Base-by-base conservation (phyloP, 2,888 invertebrate genomes). In the Cryptocephalus primarius region DNA sequence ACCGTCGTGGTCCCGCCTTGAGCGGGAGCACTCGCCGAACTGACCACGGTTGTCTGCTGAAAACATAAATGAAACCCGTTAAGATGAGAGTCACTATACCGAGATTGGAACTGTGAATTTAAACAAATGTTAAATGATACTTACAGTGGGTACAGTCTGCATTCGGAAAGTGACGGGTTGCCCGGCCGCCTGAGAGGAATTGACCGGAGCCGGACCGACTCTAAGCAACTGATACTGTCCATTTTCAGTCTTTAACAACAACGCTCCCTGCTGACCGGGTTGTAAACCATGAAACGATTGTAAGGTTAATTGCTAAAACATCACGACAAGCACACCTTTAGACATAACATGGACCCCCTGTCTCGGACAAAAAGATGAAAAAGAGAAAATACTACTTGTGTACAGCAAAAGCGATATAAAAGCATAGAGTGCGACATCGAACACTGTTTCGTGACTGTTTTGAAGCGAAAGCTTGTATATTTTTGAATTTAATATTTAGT, bases 201-300 rank as follows among this genome's bases (percentile, higher is more conserved):
- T 72, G 40, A 68, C 55, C 48, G 88, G 81, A 54, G 88, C 83
- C 58, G 88, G 87, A 56, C 88, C 88, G 62, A 91, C 88, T 70
- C 92, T 82, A 67, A 95, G 76, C 70, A 95, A 77, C 73, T 95
- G 93, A 73, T 88, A 89, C 72, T 92, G 91, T 66, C 95, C 95
- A 77, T 89, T 93, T 76, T 95, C 95, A 67, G 94, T 95, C 79
- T 93, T 94, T 71, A 95, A 79, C 68, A 95, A 80, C 70, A 95
- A 79, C 70, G 92, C 88, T 52, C 85, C 84, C 72, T 88, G 89
- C 71, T 90, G 87, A 68, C 88, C 86, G 58, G 88, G 83, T 74
- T 88, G 90, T 58, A 89, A 78, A 68, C 85, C 84, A 72, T 87
- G 87, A 64, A 91, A 78, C 66, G 88, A 79, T 77, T 89, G 88